Percentiles rank a stretch among this genome's conserved stretches.
Evolutionary conservation across 2,113 vertebrate genomes (phyloP).

Genomic region (Vidua macroura): DNA sequence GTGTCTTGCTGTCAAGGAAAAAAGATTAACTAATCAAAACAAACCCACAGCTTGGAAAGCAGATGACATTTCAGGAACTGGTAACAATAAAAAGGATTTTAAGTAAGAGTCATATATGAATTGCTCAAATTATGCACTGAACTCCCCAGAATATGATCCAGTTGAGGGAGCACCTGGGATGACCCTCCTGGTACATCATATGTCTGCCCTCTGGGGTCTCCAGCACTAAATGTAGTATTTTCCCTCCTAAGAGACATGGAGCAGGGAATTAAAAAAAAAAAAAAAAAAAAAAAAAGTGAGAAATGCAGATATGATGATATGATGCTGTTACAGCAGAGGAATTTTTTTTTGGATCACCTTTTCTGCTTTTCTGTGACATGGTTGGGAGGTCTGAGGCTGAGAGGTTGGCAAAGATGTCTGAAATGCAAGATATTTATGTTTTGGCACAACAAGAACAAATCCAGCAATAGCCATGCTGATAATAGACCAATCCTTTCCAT

Average conservation of each 20-base stretch:
- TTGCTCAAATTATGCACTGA: neutral
- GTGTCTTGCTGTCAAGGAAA: neutral
- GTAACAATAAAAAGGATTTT: neutral
- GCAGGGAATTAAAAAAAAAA: neutral
- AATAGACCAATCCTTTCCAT: neutral
- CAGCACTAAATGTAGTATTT: neutral
- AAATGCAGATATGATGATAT: rapidly evolving
- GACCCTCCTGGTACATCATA: rapidly evolving
- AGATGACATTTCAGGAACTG: neutral
- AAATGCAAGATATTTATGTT: neutral
- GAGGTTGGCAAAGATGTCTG: neutral
- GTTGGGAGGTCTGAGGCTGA: neutral
- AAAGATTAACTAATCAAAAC: neutral
- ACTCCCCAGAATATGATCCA: neutral
- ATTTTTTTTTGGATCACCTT: neutral
- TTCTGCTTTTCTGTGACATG: neutral
- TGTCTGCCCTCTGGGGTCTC: neutral
- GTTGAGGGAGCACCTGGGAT: neutral
- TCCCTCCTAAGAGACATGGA: neutral
- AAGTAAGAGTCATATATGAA: neutral
- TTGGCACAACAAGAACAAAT: neutral
- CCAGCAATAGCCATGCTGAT: neutral
- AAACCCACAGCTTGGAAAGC: neutral
- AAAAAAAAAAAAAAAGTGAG: neutral
- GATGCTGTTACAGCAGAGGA: neutral